Base-by-base conservation (phyloP, 1,140 invertebrate genomes). In the Orius laevigatus region DNA sequence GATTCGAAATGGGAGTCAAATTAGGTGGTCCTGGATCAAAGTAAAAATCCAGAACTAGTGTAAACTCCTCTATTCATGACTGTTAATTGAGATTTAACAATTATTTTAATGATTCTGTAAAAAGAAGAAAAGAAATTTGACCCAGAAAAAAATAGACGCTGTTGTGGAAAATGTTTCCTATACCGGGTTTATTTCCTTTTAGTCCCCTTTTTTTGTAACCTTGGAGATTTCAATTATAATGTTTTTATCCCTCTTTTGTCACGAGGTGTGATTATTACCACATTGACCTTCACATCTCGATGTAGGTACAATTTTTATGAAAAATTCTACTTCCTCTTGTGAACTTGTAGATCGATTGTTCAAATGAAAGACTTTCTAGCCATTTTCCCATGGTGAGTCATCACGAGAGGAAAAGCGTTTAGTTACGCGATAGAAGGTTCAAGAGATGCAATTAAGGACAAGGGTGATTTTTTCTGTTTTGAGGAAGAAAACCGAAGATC, bases 401-500 rank as follows among this genome's bases (percentile, higher is more conserved):
- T 46, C 25, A 25, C 25, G 25, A 25, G 3, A 25, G 25, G 25
- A 25, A 25, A 25, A 25, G 25, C 25, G 25, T 25, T 25, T 25
- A 25, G 25, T 25, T 25, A 25, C 25, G 25, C 25, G 25, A 25
- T 25, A 25, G 8, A 25, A 25, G 25, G 25, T 25, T 25, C 25
- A 25, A 36, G 36, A 41, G 25, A 25, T 4, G 25, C 8, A 25
- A 25, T 25, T 25, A 25, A 25, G 25, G 25, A 25, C 34, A 35
- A 43, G 19, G 32, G 41, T 43, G 16, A 41, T 12, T 38, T 12
- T 42, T 15, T 49, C 19, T 25, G 3, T 25, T 25, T 25, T 8
- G 25, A 25, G 25, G 25, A 25, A 51, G 25, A 46, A 31, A 45
- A 43, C 49, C 42, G 12, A 40, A 46, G 49, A 46, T 36, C 43